Base-by-base conservation (phyloP, 2,797 vertebrate species). In the Geotrypetes seraphini region DNA sequence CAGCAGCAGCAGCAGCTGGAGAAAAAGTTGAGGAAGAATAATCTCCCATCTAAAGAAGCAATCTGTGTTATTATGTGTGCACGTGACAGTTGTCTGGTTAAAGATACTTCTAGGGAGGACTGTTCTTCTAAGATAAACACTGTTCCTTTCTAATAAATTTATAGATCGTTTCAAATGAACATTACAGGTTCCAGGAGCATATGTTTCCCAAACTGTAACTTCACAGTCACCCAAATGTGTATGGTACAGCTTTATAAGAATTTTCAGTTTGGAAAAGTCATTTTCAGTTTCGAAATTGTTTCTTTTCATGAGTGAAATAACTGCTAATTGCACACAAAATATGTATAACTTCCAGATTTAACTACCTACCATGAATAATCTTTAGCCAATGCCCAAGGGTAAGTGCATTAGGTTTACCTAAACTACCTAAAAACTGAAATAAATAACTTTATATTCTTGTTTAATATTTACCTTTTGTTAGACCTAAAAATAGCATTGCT, bases 11-110 rank as follows among this genome's bases (percentile, higher is more conserved):
- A 3, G 43, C 71, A 3, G 50, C 46, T 4, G 61, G 78, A 10
- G 76, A 81, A 62, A 73, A 65, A 58, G 72, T 65, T 9, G 63
- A 80, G 4, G 70, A 69, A 3, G 40, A 69, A 1, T 50, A 36
- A 21, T 5, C 5, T 28, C 16, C 17, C 25, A 9, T 7, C 23
- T 7, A 18, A 8, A 47, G 32, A 70, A 66, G 8, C 31, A 39
- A 56, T 73, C 31, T 32, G 26, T 43, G 52, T 23, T 42, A 47
- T 50, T 42, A 43, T 31, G 45, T 52, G 44, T 66, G 51, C 71
- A 70, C 57, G 32, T 63, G 66, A 64, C 63, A 69, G 57, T 64
- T 63, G 24, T 19, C 8, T 19, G 19, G 19, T 35, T 61, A 71
- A 66, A 50, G 28, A 46, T 49, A 66, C 14, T 25, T 33, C 14